Base-by-base conservation (phyloP, 2,888 invertebrate genomes). In the Asteroscopus sphinx region DNA sequence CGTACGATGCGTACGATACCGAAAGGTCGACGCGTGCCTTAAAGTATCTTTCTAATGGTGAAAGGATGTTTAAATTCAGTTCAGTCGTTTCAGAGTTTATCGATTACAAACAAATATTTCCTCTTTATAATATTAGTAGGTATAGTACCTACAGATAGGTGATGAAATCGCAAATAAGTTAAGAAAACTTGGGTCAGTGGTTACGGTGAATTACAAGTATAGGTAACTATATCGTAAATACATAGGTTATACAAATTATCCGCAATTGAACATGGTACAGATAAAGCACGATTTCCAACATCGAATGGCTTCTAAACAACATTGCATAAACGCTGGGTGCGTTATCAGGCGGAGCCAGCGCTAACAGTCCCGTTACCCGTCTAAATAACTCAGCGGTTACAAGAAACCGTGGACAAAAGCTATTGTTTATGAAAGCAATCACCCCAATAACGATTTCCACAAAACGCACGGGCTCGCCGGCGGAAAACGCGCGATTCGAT, bases 401-500 rank as follows among this genome's bases (percentile, higher is more conserved):
- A 83, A 88, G 91, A 86, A 89, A 82, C 80, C 79, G 77, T 83
- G 87, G 87, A 92, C 92, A 92, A 93, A 92, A 92, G 90, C 88
- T 88, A 92, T 93, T 93, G 93, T 94, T 93, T 92, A 93, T 93
- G 92, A 89, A 93, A 90, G 92, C 93, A 93, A 93, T 94, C 93
- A 93, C 92, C 91, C 92, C 89, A 93, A 93, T 93, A 94, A 92
- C 88, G 87, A 91, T 93, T 93, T 93, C 93, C 92, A 92, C 93
- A 91, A 91, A 93, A 81, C 87, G 88, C 86, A 81, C 83, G 81
- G 82, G 83, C 81, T 80, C 82, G 80, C 83, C 81, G 79, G 83
- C 91, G 91, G 93, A 91, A 92, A 92, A 91, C 89, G 89, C 88
- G 85, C 89, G 89, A 94, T 94, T 94, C 89, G 93, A 85, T 87